Percentiles rank a stretch among this genome's conserved stretches.
phyloP scores from a whole-genome alignment of 2,888 invertebrate species.

The Drosophila stalkeri region DNA sequence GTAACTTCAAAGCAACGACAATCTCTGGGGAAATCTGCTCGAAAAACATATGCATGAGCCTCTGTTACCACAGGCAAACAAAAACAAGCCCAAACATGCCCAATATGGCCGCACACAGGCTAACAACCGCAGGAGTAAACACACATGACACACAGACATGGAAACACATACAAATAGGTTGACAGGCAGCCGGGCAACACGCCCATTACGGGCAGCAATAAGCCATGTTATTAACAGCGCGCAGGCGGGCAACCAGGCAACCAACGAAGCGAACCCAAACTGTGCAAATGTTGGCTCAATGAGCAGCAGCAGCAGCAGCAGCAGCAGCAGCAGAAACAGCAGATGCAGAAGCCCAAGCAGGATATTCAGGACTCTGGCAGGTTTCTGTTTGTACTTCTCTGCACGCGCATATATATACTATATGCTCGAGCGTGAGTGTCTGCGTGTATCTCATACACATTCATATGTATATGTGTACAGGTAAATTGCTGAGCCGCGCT shows the following conservation, averaged over 20 bases:
- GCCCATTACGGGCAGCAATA: conserved; percentile 73
- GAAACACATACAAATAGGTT: conserved; percentile 36
- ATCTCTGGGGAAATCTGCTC: conserved; percentile 74
- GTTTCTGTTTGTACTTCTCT: conserved; percentile 36
- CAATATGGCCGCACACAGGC: conserved; percentile 52
- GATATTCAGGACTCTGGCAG: conserved; percentile 22
- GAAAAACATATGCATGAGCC: conserved; percentile 62
- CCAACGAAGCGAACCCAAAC: conserved; percentile 64
- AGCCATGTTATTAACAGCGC: conserved; percentile 75
- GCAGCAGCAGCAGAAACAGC: not conserved
- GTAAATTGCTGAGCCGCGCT: conserved; percentile 27
- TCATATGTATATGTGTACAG: conserved; percentile 23
- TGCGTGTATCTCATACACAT: conserved; percentile 1
- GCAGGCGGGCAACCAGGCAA: conserved; percentile 27
- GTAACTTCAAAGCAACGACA: conserved; percentile 61
- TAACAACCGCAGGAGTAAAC: conserved; percentile 71
- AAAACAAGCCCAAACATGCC: conserved; percentile 63
- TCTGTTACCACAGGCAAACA: conserved; percentile 51
- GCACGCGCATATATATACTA: conserved; percentile 14
- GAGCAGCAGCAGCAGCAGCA: conserved; percentile 32
- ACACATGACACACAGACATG: conserved; percentile 21
- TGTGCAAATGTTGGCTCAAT: conserved; percentile 70
- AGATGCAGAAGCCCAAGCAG: conserved; percentile 7
- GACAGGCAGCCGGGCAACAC: conserved; percentile 52
- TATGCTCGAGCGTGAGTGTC: conserved; percentile 20